phyloP scores from a whole-genome alignment of 2,888 invertebrate genomes.

The Scelioninae gen. 2 region DNA sequence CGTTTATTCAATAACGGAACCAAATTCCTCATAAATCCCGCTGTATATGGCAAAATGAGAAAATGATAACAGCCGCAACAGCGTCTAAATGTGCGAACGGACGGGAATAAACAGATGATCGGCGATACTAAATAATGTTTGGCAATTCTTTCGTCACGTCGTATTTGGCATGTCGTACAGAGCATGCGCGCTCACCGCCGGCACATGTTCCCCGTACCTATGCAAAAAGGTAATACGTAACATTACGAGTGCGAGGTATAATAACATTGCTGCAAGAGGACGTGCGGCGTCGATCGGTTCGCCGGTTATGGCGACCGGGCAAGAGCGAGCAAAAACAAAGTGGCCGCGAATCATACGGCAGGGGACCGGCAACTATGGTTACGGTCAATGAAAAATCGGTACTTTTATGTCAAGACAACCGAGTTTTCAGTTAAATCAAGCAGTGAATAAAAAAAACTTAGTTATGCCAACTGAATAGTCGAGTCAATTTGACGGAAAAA shows the following conservation, averaged over 20 bases:
- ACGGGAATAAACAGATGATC: slow-evolving; percentile 48
- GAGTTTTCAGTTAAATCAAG: no score
- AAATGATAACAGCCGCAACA: slow-evolving; percentile 5
- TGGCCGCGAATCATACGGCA: slow-evolving; percentile 49
- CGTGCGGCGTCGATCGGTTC: slow-evolving; percentile 24
- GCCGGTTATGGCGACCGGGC: slow-evolving; percentile 51
- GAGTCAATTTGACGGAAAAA: no score
- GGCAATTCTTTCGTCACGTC: slow-evolving; percentile 38
- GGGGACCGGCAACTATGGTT: slow-evolving; percentile 56
- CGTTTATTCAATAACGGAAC: slow-evolving; percentile 34
- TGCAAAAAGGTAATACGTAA: slow-evolving; percentile 57
- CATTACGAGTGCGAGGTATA: slow-evolving; percentile 52
- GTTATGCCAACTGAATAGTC: no score
- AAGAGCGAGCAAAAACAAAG: slow-evolving; percentile 52
- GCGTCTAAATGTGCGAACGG: slow-evolving; percentile 5
- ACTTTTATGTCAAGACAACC: no score
- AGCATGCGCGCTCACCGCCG: slow-evolving; percentile 50
- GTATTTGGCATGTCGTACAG: slow-evolving; percentile 49
- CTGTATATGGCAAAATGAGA: slow-evolving; percentile 35
- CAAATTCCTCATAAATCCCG: slow-evolving; percentile 38
- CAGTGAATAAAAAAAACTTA: no score
- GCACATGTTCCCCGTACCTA: slow-evolving; percentile 55
- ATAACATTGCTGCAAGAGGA: slow-evolving; percentile 55
- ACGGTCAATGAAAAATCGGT: slow-evolving; percentile 62
- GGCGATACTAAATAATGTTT: slow-evolving; percentile 54